phyloP scores from a whole-genome alignment of 2,797 vertebrate genomes.

The Hemitrygon akajei region DNA sequence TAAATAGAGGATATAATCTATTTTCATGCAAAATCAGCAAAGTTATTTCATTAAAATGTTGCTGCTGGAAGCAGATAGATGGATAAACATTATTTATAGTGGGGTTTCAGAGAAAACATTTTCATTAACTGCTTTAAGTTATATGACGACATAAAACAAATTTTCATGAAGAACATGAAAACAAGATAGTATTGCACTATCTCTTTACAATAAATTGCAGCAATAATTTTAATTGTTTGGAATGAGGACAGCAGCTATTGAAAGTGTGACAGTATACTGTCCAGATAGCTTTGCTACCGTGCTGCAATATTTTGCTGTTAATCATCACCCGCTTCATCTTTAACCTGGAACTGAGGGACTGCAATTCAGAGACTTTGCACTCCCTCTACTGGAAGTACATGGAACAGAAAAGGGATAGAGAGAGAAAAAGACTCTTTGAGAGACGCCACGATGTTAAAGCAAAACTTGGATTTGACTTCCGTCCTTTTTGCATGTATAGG shows the following conservation, averaged over 20 bases:
- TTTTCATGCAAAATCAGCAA: neutral
- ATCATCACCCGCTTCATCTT: neutral
- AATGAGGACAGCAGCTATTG: neutral
- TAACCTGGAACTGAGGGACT: neutral
- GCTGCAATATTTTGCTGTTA: neutral
- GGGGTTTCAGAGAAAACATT: neutral
- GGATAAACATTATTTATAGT: neutral
- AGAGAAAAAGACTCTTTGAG: neutral
- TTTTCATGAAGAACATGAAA: neutral
- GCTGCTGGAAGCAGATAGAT: neutral
- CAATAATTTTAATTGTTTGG: neutral
- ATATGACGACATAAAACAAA: neutral
- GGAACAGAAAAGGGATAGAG: neutral
- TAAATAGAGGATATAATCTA: neutral
- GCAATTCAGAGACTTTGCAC: slow-evolving; percentile 11
- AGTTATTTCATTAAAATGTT: slow-evolving; percentile 10
- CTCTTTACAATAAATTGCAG: too few relatives aligned
- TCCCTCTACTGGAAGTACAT: slow-evolving; percentile 19
- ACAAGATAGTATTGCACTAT: neutral
- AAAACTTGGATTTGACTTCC: neutral
- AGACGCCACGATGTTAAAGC: neutral
- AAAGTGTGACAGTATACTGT: neutral
- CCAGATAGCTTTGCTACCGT: neutral
- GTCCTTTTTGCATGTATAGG: too few relatives aligned
- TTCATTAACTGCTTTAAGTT: neutral